Base-by-base conservation (phyloP, 2,888 invertebrate genomes). In the Athrips mouffetella region DNA sequence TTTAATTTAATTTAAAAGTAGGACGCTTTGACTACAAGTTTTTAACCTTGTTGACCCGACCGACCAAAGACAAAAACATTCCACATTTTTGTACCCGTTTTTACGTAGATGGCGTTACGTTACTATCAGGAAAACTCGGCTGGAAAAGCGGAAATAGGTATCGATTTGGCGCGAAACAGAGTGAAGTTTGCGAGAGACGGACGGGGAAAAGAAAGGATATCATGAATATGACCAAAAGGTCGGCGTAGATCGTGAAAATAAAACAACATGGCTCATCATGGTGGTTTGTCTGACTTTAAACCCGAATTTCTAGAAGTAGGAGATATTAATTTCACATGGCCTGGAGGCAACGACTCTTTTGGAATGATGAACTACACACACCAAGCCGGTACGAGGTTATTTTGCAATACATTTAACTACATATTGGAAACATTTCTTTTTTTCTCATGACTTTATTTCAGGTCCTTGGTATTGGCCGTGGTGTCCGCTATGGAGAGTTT, bases 401-500 rank as follows among this genome's bases (percentile, higher is more conserved):
- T 27, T n/a, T 1, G 18, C 27, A 54, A 48, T 31, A 21, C 42
- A 13, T 10, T 35, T 51, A 11, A 27, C 47, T 41, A 23, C 13
- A 16, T 39, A 2, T 31, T 35, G 18, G 7, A 23, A 42, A 31
- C 16, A 8, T 27, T 13, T 8, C 1, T 41, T 25, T 39, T 23
- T 39, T 16, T 7, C 10, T 35, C 23, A 13, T 3, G 10, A 21
- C 2, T 21, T 23, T 31, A 25, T 41, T 35, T 45, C 52, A 87
- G 91, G 89, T 44, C 90, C 90, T 4, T 91, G 91, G 91, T 89
- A 86, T 59, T 91, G 91, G 91, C 91, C 91, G 8, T 92, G 92
- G 91, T 94, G 93, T 67, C 90, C 90, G n/a, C 76, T 90, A 46
- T 95, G 95, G 94, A 91, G 91, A 66, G 89, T 92, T 46, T 90